Evolutionary conservation across 2,113 vertebrate genomes (phyloP), one percentile per base, ranked within the genome.

Genomic region (Petrocephalus microphthalmus): DNA sequence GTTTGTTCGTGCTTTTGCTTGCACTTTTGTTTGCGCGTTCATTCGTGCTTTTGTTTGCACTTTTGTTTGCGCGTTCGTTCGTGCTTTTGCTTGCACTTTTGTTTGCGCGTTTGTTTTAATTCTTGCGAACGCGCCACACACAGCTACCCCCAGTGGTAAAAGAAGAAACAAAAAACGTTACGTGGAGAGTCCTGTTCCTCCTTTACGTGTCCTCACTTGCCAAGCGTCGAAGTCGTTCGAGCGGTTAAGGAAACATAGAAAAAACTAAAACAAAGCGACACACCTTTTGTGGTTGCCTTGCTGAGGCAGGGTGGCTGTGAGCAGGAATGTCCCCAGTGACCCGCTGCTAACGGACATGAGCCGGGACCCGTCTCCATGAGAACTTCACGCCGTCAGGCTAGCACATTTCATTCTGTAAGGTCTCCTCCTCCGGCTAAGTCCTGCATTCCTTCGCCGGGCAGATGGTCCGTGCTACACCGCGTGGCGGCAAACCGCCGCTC

Each of bases 121-220:
- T n/a, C n/a, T n/a, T 33, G 25, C 19, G 11, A 37, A 64, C 29
- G 54, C 15, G 1, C 3, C 42, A 42, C 42, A 42, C 60, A 13
- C 60, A 67, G 60, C 60, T 67, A 29, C 60, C 60, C 60, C 60
- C 60, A 67, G n/a, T 3, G n/a, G 60, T 67, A 13, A 67, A 29
- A 67, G 3, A 67, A 67, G 13, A 67, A 54, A 6, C 29, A 8
- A n/a, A 25, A 33, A 15, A 64, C 7, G 52, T 10, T 83, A 64
- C 37, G 54, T 33, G 19, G 29, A 20, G 85, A 60, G 85, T 86
- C 85, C 54, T 42, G 67, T 37, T 33, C 33, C 33, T 54, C 71
- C 6, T 0, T 60, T n/a, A 19, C 87, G 33, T 47, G 52, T 42
- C 29, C 87, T 7, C 53, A 56, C 87, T 88, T 88, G 87, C 87